Evolutionary conservation across 2,797 vertebrate genomes (phyloP).

Genomic region (Manis javanica): DNA sequence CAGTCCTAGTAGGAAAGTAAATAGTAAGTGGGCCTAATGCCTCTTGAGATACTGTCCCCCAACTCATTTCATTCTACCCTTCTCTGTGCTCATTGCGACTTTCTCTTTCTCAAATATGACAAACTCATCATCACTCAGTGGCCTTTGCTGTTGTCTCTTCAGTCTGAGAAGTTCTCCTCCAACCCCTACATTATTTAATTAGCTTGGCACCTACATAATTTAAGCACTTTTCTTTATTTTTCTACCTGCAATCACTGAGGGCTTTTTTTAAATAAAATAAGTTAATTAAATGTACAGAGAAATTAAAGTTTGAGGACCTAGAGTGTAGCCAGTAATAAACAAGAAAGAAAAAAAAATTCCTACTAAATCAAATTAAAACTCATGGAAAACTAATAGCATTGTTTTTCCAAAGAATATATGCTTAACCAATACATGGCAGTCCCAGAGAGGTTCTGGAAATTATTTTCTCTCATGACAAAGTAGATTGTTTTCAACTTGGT

Average conservation of each 20-base stretch:
- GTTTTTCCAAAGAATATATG: neutral
- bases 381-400: neutral
- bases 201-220: neutral
- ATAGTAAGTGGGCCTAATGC: neutral
- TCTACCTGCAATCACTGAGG: neutral
- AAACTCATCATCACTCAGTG: neutral
- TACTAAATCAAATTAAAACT: neutral
- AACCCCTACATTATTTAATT: neutral
- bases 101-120: neutral
- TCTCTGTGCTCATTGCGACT: neutral
- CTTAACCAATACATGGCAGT: neutral
- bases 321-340: neutral
- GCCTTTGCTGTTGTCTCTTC: neutral
- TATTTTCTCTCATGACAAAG: neutral
- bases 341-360: neutral
- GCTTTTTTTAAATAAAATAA: neutral
- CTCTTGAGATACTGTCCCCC: neutral
- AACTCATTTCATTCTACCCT: neutral
- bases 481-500: conserved; percentile 3
- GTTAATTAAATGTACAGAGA: neutral
- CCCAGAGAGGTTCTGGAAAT: neutral
- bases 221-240: neutral
- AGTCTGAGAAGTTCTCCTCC: neutral
- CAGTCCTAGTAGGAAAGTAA: neutral
- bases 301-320: neutral